phyloP scores from a whole-genome alignment of 2,113 vertebrate species.

The Burhinus bistriatus region DNA sequence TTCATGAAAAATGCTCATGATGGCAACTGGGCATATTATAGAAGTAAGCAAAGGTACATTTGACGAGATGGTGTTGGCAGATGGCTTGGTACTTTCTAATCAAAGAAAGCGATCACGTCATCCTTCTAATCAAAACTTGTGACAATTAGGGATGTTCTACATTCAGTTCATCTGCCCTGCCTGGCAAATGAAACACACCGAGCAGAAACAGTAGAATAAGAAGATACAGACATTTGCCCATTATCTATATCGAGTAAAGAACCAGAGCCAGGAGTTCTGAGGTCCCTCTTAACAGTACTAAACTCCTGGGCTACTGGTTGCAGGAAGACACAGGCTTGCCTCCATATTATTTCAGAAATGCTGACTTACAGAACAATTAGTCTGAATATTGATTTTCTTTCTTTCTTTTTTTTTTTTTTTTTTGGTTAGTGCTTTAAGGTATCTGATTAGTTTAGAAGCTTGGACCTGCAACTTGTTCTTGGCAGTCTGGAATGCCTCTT shows the following conservation, averaged over 20 bases:
- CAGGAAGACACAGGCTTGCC: not conserved
- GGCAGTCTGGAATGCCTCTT: not conserved
- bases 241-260: not conserved
- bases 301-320: not conserved
- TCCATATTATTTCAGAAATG: not conserved
- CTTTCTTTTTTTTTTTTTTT: fast-evolving
- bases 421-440: not conserved
- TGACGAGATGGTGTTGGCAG: not conserved
- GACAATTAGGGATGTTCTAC: not conserved
- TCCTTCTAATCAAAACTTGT: not conserved
- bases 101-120: not conserved
- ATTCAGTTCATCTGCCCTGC: not conserved
- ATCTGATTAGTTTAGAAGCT: not conserved
- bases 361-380: not conserved
- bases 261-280: not conserved
- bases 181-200: not conserved
- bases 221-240: not conserved
- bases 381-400: not conserved
- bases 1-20: not conserved
- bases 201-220: not conserved
- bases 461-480: not conserved
- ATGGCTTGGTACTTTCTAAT: not conserved
- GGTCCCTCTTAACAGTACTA: not conserved
- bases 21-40: not conserved
- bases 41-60: not conserved